Conservation (phyloP, 2,888 invertebrate species). For the Drosophila maculinotata region DNA sequence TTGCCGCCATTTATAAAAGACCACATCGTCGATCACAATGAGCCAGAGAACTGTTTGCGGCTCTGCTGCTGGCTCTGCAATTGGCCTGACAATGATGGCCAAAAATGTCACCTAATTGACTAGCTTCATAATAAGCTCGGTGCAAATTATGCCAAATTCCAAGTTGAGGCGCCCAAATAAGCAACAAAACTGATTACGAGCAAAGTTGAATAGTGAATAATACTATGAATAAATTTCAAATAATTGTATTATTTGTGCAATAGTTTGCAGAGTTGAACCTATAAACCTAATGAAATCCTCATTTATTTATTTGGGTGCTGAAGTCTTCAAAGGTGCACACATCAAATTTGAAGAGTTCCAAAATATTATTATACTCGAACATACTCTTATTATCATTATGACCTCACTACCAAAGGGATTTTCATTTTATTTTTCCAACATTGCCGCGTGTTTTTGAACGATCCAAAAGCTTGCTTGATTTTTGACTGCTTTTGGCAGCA, state of each 20-base stretch:
- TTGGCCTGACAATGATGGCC: conserved; percentile 46
- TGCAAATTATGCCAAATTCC: conserved; percentile 24
- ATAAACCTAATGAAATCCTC: no score
- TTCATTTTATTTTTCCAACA: not conserved
- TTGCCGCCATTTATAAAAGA: conserved; percentile 75
- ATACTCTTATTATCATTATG: no score
- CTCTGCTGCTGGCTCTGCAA: no score
- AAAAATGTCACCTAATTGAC: conserved; percentile 55
- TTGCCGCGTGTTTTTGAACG: not conserved
- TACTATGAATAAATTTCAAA: not conserved
- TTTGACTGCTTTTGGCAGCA: conserved; percentile 12
- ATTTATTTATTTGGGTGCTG: no score
- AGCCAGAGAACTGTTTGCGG: conserved; percentile 55
- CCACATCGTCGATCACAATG: conserved; percentile 58
- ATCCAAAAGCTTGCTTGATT: conserved; percentile 13
- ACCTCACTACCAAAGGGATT: no score
- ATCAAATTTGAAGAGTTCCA: no score
- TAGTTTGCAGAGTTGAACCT: not conserved
- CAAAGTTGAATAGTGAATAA: no score
- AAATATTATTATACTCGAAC: no score
- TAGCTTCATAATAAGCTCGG: conserved; percentile 41
- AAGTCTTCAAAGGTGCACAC: no score
- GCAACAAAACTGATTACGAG: not conserved
- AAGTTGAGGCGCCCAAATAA: not conserved
- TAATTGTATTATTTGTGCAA: not conserved